Evolutionary conservation across 2,113 vertebrate genomes (phyloP).

Genomic region (Tenebrosternarchus preto): DNA sequence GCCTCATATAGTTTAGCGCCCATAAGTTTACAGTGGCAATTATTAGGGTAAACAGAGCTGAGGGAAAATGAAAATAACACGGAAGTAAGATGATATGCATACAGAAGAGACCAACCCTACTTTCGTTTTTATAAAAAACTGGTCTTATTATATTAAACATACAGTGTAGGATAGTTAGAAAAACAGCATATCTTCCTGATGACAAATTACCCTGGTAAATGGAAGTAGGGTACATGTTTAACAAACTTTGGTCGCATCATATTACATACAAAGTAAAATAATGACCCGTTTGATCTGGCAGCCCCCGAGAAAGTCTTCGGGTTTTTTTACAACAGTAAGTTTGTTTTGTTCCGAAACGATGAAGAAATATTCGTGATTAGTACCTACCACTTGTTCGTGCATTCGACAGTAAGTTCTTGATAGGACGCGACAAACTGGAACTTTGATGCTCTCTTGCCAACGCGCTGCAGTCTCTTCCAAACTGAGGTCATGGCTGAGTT

Average conservation of each 20-base stretch:
- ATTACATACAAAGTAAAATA: too few species aligned
- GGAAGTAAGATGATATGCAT: constrained; percentile 11
- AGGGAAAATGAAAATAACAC: neutral
- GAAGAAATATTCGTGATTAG: too few species aligned
- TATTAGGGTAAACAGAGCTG: neutral
- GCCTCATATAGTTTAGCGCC: too few species aligned
- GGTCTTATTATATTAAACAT: too few species aligned
- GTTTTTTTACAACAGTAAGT: too few species aligned
- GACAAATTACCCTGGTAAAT: neutral
- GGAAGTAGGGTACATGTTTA: too few species aligned
- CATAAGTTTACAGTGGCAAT: neutral
- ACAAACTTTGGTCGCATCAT: too few species aligned
- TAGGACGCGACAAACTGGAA: constrained; percentile 88
- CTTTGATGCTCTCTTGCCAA: constrained; percentile 84
- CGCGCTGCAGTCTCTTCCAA: constrained; percentile 90
- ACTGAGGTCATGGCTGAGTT: constrained; percentile 81
- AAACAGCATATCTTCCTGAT: neutral
- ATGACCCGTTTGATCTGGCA: too few species aligned
- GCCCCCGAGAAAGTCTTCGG: too few species aligned
- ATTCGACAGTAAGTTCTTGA: constrained; percentile 82
- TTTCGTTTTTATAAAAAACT: neutral
- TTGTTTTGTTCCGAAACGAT: neutral
- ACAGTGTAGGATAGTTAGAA: neutral
- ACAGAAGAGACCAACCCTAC: neutral
- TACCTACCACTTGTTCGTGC: constrained; percentile 84